These are phyloP conservation scores for Oryzias woworae DNA, from an alignment of 2,113 vertebrate species.

Conservation along the genomic window DNA sequence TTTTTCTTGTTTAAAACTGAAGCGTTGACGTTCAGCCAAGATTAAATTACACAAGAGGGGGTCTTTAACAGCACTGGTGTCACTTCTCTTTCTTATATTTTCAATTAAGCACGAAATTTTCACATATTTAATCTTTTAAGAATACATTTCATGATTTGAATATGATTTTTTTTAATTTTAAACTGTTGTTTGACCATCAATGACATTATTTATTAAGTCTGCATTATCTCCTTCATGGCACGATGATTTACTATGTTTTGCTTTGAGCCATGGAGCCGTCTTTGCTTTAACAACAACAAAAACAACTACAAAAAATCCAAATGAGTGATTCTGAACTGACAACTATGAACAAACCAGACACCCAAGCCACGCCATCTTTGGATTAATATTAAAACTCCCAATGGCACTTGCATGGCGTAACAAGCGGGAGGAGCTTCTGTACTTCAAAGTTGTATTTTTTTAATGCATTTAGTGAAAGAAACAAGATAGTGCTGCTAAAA, in stretches of 20 bases:
- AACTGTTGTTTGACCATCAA: no score
- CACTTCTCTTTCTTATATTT: neutral
- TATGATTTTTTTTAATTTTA: no score
- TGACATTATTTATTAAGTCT: no score
- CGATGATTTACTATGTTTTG: no score
- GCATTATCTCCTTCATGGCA: no score
- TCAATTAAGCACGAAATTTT: no score
- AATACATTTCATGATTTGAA: no score
- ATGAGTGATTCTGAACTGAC: slow-evolving; percentile 26
- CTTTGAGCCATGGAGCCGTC: no score
- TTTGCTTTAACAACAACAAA: slow-evolving; percentile 16
- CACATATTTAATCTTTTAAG: no score
- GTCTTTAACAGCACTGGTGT: neutral
- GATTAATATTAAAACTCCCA: slow-evolving; percentile 63
- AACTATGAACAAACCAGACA: slow-evolving; percentile 54
- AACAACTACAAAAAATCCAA: slow-evolving; percentile 3
- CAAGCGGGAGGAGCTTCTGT: slow-evolving; percentile 4
- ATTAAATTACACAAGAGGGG: slow-evolving; percentile 6
- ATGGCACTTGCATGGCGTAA: slow-evolving; percentile 48
- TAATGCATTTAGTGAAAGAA: neutral
- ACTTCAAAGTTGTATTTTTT: neutral
- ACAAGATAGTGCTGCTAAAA: neutral
- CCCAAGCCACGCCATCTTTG: slow-evolving; percentile 78
- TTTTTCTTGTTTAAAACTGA: slow-evolving; percentile 30
- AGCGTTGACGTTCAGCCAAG: slow-evolving; percentile 9